Evolutionary conservation across 30 jellyfish, hydroid and myxozoan species (phyloP).

Genomic region (Aurelia sp.): DNA sequence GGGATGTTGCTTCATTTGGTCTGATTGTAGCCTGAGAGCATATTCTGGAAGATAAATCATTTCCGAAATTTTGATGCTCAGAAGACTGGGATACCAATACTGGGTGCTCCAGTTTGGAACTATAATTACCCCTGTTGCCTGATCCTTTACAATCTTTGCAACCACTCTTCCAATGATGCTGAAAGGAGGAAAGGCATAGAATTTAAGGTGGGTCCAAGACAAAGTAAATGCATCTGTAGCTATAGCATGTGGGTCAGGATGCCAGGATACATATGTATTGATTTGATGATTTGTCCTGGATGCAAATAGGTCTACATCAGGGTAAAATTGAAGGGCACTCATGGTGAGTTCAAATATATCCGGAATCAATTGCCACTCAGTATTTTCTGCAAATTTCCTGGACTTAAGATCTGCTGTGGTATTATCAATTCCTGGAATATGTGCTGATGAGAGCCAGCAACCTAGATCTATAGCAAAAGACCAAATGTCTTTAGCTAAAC

Average conservation of each 20-base stretch:
- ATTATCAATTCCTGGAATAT: conserved; percentile 35
- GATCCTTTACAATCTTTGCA: conserved; percentile 7
- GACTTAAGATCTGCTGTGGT: conserved; percentile 37
- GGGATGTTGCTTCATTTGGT: no score
- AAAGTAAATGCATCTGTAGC: conserved; percentile 28
- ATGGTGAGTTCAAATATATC: not conserved
- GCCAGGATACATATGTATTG: conserved; percentile 13
- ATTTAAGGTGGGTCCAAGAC: conserved; percentile 16
- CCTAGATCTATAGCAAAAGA: not conserved
- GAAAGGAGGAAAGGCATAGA: conserved; percentile 46
- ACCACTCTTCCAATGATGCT: not conserved
- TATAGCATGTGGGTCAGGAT: conserved; percentile 26
- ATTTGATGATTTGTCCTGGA: conserved; percentile 13
- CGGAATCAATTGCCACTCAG: conserved; percentile 9
- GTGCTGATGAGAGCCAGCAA: conserved; percentile 33
- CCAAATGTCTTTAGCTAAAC: conserved; percentile 13
- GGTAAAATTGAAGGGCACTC: no score
- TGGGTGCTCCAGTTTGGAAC: not conserved
- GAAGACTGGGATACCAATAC: not conserved
- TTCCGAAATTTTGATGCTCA: no score
- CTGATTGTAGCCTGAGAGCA: no score
- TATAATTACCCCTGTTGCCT: not conserved
- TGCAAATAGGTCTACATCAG: conserved; percentile 16
- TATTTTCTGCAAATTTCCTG: conserved; percentile 25
- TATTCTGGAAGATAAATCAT: no score